phyloP scores from a whole-genome alignment of 1,140 invertebrate species.

The Panonychus citri region DNA sequence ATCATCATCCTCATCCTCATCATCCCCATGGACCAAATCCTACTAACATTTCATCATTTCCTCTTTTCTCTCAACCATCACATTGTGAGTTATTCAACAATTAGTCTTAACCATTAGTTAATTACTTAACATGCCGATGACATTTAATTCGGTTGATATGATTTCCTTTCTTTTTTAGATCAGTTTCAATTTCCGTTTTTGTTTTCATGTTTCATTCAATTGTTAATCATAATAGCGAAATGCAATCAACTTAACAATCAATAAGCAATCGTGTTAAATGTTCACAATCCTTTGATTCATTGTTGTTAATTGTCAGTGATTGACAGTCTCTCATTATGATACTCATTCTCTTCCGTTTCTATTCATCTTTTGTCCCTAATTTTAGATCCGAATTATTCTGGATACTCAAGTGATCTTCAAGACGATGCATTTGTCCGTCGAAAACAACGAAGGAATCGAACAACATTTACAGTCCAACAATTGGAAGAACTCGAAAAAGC shows the following conservation, averaged over 20 bases:
- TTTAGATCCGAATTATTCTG: background rate
- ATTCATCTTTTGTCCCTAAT: no score
- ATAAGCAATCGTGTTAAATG: no score
- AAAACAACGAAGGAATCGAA: slow-evolving; percentile 81
- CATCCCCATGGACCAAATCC: background rate
- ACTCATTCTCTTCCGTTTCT: background rate
- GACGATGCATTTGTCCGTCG: slow-evolving; percentile 86
- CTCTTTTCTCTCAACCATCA: background rate
- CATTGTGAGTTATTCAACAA: background rate
- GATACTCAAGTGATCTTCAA: slow-evolving; percentile 21
- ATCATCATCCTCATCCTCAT: background rate
- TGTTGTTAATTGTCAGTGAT: no score
- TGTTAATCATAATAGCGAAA: no score
- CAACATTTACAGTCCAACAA: slow-evolving; percentile 86
- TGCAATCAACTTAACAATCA: no score
- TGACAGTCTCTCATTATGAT: background rate
- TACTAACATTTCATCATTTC: background rate
- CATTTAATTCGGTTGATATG: background rate
- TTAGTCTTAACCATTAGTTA: background rate
- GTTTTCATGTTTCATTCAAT: background rate
- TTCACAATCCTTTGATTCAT: no score
- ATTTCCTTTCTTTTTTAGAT: background rate
- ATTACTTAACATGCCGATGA: background rate
- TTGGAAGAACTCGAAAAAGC: slow-evolving; percentile 90
- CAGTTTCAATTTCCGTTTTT: background rate